phyloP scores from a whole-genome alignment of 2,888 invertebrate species.

The Eilema griseolum region DNA sequence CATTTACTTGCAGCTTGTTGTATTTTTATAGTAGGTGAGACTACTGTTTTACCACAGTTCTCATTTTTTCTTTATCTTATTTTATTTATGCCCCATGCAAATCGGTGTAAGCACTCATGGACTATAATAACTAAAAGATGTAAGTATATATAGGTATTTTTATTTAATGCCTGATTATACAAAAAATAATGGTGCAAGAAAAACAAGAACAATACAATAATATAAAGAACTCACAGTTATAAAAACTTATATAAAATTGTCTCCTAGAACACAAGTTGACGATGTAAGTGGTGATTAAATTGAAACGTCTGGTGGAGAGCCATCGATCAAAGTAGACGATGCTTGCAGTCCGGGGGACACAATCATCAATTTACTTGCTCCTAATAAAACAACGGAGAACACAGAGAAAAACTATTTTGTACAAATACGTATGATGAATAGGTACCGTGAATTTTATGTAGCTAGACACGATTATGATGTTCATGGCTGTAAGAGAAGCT shows the following conservation, averaged over 20 bases:
- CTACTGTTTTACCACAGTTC: no score
- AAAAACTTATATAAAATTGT: conserved; percentile 19
- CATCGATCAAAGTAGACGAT: conserved; percentile 62
- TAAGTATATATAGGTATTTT: no score
- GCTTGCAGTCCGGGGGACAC: conserved; percentile 55
- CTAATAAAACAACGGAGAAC: conserved; percentile 64
- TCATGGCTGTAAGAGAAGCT: background rate
- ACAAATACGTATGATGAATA: conserved; percentile 66
- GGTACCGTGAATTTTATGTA: conserved; percentile 40
- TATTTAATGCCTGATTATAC: no score
- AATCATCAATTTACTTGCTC: conserved; percentile 67
- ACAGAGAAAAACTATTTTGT: conserved; percentile 68
- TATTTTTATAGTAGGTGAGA: no score
- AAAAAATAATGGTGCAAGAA: background rate
- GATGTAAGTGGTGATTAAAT: conserved; percentile 64
- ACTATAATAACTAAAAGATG: no score
- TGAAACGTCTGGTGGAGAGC: conserved; percentile 59
- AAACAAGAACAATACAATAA: background rate
- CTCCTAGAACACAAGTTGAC: conserved; percentile 33
- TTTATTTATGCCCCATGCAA: no score
- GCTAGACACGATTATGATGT: conserved; percentile 11
- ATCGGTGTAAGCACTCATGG: no score
- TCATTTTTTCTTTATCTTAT: no score
- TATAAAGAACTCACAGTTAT: conserved; percentile 17
- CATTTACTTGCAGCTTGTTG: no score